These are phyloP conservation scores for Gnathonemus longibarbis DNA, from an alignment of 2,113 vertebrate species.

Conservation along the genomic window DNA sequence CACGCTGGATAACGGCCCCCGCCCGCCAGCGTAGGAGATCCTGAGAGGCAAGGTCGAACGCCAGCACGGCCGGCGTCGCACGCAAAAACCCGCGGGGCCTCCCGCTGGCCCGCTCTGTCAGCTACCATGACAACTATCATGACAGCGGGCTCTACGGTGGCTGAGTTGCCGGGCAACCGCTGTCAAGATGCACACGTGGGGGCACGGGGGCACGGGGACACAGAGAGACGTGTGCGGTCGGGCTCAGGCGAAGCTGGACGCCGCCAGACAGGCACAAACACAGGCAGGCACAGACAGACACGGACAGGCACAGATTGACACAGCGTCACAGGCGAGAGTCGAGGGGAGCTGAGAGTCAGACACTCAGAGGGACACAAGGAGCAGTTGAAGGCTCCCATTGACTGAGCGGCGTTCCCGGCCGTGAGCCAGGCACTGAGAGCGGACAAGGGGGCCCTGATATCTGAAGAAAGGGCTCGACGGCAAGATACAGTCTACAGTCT, in stretches of 20 bases:
- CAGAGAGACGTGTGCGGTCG: background rate
- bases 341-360: background rate
- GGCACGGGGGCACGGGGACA: background rate
- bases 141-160: background rate
- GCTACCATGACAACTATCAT: background rate
- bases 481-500: background rate
- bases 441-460: background rate
- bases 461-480: background rate
- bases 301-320: background rate
- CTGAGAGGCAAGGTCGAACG: background rate
- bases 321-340: conserved; percentile 3
- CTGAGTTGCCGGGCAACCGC: background rate
- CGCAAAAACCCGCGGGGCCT: background rate
- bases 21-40: background rate
- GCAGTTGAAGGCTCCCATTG: background rate
- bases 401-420: too few relatives aligned
- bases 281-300: background rate
- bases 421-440: background rate
- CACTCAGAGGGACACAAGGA: background rate
- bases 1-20: background rate
- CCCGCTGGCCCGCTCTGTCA: background rate
- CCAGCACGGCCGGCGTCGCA: too few relatives aligned
- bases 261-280: background rate
- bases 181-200: background rate
- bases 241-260: background rate